Conservation (phyloP, 1,140 invertebrate species). For the Drosophila virilis region DNA sequence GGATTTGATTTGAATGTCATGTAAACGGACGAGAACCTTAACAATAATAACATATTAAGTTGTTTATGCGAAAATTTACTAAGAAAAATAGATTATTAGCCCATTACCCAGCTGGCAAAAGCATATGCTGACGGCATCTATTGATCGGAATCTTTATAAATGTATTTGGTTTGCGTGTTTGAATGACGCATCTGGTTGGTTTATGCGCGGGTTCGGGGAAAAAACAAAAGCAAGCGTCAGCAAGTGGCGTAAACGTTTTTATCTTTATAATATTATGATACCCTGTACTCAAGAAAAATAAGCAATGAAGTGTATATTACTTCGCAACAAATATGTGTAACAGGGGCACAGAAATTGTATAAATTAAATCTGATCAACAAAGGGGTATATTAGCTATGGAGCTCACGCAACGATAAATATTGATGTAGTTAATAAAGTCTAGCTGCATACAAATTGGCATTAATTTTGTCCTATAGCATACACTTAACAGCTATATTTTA, state of each 20-base stretch:
- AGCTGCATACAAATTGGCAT: too few species aligned
- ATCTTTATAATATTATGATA: conserved; percentile 17
- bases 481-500: too few species aligned
- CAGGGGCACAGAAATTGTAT: too few species aligned
- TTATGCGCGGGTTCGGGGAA: conserved; percentile 3
- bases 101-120: conserved; percentile 2
- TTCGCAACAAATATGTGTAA: neutral
- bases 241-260: conserved; percentile 39
- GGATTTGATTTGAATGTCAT: neutral
- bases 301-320: neutral
- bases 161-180: too few species aligned
- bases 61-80: conserved; percentile 67
- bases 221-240: conserved; percentile 32
- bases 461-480: too few species aligned
- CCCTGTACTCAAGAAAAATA: neutral
- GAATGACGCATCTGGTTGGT: conserved; percentile 25
- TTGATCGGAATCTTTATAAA: conserved; percentile 15
- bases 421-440: too few species aligned
- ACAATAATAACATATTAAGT: conserved; percentile 46
- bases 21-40: conserved; percentile 30
- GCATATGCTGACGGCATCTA: conserved; percentile 36
- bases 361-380: too few species aligned
- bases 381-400: too few species aligned
- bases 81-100: neutral
- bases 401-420: neutral